These are phyloP conservation scores for Julus scandinavius DNA, from an alignment of 2,888 invertebrate genomes.

Conservation along the genomic window DNA sequence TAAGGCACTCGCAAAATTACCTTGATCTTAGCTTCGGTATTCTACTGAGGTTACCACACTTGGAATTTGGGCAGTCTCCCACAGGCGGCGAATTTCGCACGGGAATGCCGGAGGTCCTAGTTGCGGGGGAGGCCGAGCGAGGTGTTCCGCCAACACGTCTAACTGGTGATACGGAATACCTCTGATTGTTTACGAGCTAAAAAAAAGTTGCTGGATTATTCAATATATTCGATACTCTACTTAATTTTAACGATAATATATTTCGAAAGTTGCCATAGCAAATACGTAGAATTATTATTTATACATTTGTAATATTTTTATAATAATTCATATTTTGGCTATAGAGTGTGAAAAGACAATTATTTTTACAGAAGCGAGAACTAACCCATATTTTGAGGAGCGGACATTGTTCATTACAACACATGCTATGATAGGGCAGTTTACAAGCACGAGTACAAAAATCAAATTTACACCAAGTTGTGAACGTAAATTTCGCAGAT, in stretches of 20 bases:
- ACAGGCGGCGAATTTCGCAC: slow-evolving; percentile 54
- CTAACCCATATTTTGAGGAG: no score
- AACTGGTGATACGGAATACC: slow-evolving; percentile 36
- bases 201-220: background rate
- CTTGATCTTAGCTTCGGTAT: slow-evolving; percentile 54
- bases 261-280: background rate
- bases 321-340: no score
- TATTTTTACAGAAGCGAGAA: no score
- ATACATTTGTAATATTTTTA: no score
- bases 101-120: slow-evolving; percentile 53
- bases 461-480: no score
- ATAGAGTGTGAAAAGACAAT: no score
- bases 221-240: background rate
- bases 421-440: no score
- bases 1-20: slow-evolving; percentile 47
- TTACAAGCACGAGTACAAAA: no score
- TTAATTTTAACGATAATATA: background rate
- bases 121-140: slow-evolving; percentile 54
- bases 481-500: no score
- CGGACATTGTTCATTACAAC: no score
- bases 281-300: background rate
- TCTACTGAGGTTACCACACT: slow-evolving; percentile 50
- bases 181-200: slow-evolving; percentile 39
- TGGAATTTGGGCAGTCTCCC: slow-evolving; percentile 36
- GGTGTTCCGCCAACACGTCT: background rate